A percentile compares a stretch with the other conserved stretches of the same genome.
These are phyloP conservation scores for Tortrix viridana DNA, from an alignment of 2,888 invertebrate species.

Conservation along the genomic window DNA sequence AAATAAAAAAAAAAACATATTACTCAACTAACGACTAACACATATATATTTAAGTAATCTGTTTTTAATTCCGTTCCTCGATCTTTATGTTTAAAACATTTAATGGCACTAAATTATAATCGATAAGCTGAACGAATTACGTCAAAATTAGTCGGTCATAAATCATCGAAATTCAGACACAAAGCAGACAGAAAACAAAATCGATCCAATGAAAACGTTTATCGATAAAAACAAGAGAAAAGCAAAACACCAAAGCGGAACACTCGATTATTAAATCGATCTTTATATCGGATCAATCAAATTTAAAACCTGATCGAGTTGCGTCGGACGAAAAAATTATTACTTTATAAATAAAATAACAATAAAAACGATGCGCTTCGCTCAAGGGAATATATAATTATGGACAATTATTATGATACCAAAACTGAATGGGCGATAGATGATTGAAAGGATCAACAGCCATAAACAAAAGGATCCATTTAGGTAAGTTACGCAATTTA, in stretches of 20 bases:
- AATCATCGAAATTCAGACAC: slow-evolving; percentile 63
- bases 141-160: slow-evolving; percentile 62
- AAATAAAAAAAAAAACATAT: neutral
- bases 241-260: slow-evolving; percentile 69
- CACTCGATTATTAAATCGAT: slow-evolving; percentile 81
- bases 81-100: slow-evolving; percentile 34
- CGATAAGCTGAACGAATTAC: slow-evolving; percentile 46
- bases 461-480: slow-evolving; percentile 83
- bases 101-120: slow-evolving; percentile 41
- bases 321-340: slow-evolving; percentile 79
- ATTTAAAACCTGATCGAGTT: slow-evolving; percentile 81
- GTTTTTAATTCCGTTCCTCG: slow-evolving; percentile 25
- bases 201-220: slow-evolving; percentile 70
- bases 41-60: slow-evolving; percentile 28
- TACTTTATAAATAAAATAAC: slow-evolving; percentile 85
- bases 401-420: slow-evolving; percentile 84
- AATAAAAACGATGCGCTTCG: slow-evolving; percentile 81
- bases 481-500: slow-evolving; percentile 76
- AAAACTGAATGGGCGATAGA: slow-evolving; percentile 82
- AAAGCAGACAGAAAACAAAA: slow-evolving; percentile 62
- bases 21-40: slow-evolving; percentile 1
- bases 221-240: slow-evolving; percentile 72
- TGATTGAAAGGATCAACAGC: slow-evolving; percentile 83
- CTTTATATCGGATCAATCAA: slow-evolving; percentile 84
- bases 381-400: slow-evolving; percentile 83